Evolutionary conservation across 2,888 invertebrate genomes (phyloP), one percentile per base, ranked within the genome.

Genomic region (Anticlea derivata): DNA sequence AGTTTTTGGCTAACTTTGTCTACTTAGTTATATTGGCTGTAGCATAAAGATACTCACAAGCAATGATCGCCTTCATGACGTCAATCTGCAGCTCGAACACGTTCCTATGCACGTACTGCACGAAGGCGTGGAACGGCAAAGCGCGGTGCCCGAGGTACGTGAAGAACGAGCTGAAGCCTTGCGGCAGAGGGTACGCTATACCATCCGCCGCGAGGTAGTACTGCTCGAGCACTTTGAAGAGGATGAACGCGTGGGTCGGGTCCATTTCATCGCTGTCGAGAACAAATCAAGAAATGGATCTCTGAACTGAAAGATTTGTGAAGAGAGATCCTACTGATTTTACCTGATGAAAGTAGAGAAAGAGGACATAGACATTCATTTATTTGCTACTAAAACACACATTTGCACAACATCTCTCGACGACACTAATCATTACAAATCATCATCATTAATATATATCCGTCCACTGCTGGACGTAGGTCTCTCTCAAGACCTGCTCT

Each of bases 131-230:
- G 80, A 95, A 96, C 20, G 93, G 92, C 58, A 97, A 85, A 13
- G 95, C 94, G 64, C 95, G 92, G 81, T 96, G 96, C 1, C 96
- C 97, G 44, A 97, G 91, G 80, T 96, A 96, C 1, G 97, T 95
- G 79, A 97, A 96, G 89, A 97, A 97, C 2, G 97, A 96, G 10
- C 95, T 94, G 79, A 97, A 97, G 7, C 97, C 97, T 71, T 96
- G 95, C 7, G 97, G 97, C 60, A 96, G 82, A 0, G 88, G 88
- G 79, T 95, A 97, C 22, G 96, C 96, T 58, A 96, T 92, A 2
- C 94, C 94, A 71, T 96, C 96, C 10, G 94, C 92, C 0, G 96
- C 95, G 63, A 95, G 89, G 66, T 94, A 94, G 82, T 96, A 97
- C 65, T 96, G 93, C 80, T 97, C 97, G 60, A 97, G 83, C 20